phyloP scores from a whole-genome alignment of 2,113 vertebrate species.

The Ancistrus triradiatus region DNA sequence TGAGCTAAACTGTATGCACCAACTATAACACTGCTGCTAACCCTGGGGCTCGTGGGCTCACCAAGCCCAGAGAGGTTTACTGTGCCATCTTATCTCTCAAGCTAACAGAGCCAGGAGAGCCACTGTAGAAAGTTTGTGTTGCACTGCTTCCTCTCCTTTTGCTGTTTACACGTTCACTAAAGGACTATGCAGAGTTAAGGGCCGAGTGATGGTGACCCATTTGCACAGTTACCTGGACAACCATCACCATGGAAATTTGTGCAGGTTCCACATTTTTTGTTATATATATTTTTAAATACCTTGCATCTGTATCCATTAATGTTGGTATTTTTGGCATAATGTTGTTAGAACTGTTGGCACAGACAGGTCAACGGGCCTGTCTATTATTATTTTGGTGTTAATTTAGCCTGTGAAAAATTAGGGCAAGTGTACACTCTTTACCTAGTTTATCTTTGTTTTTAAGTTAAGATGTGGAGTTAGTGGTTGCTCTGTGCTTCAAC shows the following conservation, averaged over 20 bases:
- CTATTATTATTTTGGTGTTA: neutral
- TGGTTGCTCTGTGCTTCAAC: neutral
- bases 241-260: constrained; percentile 36
- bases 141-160: constrained; percentile 96
- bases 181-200: constrained; percentile 85
- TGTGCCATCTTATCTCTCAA: constrained; percentile 56
- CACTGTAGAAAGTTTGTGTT: constrained; percentile 81
- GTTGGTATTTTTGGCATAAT: constrained; percentile 90
- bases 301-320: constrained; percentile 75
- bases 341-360: constrained; percentile 21
- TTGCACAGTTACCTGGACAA: constrained; percentile 37
- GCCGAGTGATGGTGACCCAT: constrained; percentile 48
- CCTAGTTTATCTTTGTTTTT: neutral
- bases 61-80: constrained; percentile 63
- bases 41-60: too few species aligned
- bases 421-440: neutral
- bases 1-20: constrained; percentile 71
- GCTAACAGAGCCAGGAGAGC: constrained; percentile 65
- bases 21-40: constrained; percentile 24
- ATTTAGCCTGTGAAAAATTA: neutral
- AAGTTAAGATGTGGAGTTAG: too few species aligned
- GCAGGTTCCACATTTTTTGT: constrained; percentile 66
- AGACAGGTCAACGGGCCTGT: neutral
- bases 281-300: constrained; percentile 70
- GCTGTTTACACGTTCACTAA: constrained; percentile 82